Conservation (phyloP, 2,888 invertebrate species). For the Clistopyga incitator region DNA sequence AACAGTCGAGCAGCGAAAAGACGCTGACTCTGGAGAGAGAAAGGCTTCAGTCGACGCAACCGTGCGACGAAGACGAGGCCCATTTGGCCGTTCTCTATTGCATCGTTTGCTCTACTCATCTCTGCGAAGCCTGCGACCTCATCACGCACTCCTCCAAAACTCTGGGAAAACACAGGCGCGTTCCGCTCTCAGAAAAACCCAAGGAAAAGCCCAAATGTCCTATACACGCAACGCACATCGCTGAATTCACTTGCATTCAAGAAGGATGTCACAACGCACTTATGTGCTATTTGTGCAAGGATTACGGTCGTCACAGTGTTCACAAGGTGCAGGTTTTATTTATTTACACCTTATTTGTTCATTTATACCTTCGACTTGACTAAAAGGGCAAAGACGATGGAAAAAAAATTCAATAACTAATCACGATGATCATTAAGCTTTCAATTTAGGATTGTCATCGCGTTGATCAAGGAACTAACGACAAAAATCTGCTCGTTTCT, state of each 20-base stretch:
- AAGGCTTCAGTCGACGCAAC: slow-evolving; percentile 74
- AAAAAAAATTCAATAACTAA: no score
- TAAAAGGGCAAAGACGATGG: no score
- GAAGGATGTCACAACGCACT: slow-evolving; percentile 85
- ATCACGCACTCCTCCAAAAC: slow-evolving; percentile 86
- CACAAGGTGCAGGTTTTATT: slow-evolving; percentile 86
- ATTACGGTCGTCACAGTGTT: slow-evolving; percentile 86
- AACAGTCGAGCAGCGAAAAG: slow-evolving; percentile 80
- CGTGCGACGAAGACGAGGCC: slow-evolving; percentile 86
- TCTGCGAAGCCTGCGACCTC: slow-evolving; percentile 86
- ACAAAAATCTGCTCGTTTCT: no score
- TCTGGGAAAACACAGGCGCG: slow-evolving; percentile 85
- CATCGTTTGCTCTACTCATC: slow-evolving; percentile 85
- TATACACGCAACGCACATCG: slow-evolving; percentile 85
- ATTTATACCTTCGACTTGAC: no score
- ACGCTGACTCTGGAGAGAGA: slow-evolving; percentile 79
- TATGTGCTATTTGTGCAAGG: slow-evolving; percentile 87
- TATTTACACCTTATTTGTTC: no score
- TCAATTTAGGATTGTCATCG: no score
- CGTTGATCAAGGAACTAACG: not conserved
- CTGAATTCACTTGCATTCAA: slow-evolving; percentile 86
- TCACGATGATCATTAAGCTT: no score
- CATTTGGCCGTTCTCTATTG: slow-evolving; percentile 86
- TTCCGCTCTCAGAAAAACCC: slow-evolving; percentile 86
- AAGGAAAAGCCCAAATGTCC: slow-evolving; percentile 86